A percentile compares a stretch with the other conserved stretches of the same genome.
These are phyloP conservation scores for Rhabdomys pumilio DNA, from an alignment of 2,797 vertebrate species.

Conservation along the genomic window DNA sequence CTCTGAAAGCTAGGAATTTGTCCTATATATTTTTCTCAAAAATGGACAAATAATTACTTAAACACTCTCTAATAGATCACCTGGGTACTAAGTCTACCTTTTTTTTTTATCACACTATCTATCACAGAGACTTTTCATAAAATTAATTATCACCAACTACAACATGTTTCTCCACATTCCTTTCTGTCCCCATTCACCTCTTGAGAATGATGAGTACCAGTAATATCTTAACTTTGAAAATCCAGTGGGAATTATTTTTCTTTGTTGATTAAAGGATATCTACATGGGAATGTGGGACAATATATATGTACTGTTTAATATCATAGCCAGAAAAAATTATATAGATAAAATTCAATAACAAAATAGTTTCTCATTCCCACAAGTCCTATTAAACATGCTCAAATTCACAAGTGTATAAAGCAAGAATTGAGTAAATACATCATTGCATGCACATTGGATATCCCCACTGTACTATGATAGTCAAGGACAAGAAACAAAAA, in stretches of 20 bases:
- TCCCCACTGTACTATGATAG: not conserved
- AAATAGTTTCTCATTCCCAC: not conserved
- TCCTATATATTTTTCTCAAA: not conserved
- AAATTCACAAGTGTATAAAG: not conserved
- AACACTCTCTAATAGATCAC: not conserved
- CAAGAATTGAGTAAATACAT: not conserved
- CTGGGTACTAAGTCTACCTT: not conserved
- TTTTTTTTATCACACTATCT: not conserved
- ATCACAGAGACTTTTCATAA: not conserved
- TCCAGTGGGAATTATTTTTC: not conserved
- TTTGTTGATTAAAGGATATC: not conserved
- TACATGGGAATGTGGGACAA: not conserved
- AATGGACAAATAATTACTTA: not conserved
- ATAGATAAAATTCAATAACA: not conserved
- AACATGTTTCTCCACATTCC: not conserved
- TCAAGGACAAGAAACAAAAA: not conserved
- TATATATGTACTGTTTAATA: not conserved
- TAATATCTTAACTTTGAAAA: not conserved
- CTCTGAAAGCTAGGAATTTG: not conserved
- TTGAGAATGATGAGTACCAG: not conserved
- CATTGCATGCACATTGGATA: too few species aligned
- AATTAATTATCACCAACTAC: not conserved
- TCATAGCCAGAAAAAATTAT: not conserved
- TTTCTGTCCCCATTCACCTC: not conserved
- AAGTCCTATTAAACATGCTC: not conserved